phyloP scores from a whole-genome alignment of 2,888 invertebrate genomes.

The Lycocerus yunnanus region DNA sequence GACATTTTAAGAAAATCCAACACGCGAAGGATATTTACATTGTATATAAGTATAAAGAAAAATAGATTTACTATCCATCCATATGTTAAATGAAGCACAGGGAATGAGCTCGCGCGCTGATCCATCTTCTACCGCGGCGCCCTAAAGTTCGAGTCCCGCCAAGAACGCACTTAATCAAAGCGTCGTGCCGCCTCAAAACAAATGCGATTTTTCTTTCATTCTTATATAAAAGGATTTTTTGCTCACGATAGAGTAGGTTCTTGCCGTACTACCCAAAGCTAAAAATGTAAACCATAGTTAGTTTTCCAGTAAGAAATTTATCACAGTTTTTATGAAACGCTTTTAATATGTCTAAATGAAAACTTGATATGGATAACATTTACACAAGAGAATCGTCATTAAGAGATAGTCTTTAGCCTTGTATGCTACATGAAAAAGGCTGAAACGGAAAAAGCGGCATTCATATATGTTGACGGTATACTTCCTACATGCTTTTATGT shows the following conservation, averaged over 20 bases:
- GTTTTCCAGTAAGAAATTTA: conserved; percentile 39
- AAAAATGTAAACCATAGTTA: conserved; percentile 42
- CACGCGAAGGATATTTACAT: neutral
- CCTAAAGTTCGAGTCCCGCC: conserved; percentile 48
- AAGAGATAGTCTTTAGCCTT: conserved; percentile 42
- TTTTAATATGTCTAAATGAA: conserved; percentile 39
- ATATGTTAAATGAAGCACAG: conserved; percentile 49
- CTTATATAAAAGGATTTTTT: conserved; percentile 47
- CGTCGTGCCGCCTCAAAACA: conserved; percentile 52
- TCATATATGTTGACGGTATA: conserved; percentile 45
- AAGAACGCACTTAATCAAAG: conserved; percentile 52
- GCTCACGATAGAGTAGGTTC: conserved; percentile 39
- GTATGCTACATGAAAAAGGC: conserved; percentile 45
- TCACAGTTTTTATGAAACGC: conserved; percentile 33
- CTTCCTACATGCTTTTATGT: conserved; percentile 51
- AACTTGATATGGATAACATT: conserved; percentile 33
- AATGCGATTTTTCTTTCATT: conserved; percentile 52
- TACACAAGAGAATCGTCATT: conserved; percentile 41
- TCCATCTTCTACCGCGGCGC: conserved; percentile 46
- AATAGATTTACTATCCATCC: conserved; percentile 43
- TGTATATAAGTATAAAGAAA: conserved; percentile 27
- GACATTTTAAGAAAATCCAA: neutral
- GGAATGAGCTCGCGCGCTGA: conserved; percentile 47
- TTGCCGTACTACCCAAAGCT: conserved; percentile 38
- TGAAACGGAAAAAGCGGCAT: conserved; percentile 47